Evolutionary conservation across 1,140 invertebrate genomes (phyloP).

Genomic region (Neodiprion pinetum): DNA sequence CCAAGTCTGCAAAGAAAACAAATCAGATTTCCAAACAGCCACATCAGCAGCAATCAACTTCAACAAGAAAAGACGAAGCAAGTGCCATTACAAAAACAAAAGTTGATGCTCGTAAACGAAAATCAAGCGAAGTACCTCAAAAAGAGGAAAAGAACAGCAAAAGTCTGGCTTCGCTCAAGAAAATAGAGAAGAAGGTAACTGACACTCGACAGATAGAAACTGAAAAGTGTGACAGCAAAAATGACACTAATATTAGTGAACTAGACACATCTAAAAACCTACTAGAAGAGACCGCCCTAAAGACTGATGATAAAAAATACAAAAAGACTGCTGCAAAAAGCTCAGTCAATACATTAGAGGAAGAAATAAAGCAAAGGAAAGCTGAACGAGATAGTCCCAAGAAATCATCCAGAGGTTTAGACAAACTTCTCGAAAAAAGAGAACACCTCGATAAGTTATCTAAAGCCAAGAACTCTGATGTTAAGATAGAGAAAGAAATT

Average conservation of each 20-base stretch:
- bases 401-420: constrained; percentile 60
- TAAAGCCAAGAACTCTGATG: constrained; percentile 41
- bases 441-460: constrained; percentile 58
- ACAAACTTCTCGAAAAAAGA: constrained; percentile 61
- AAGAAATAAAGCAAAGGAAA: constrained; percentile 65
- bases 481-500: constrained; percentile 30
- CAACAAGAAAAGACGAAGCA: constrained; percentile 44
- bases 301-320: constrained; percentile 11
- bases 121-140: constrained; percentile 61
- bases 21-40: constrained; percentile 41
- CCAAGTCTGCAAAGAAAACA: constrained; percentile 55
- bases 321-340: constrained; percentile 37
- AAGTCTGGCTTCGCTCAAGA: constrained; percentile 70
- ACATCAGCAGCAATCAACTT: constrained; percentile 38
- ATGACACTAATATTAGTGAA: constrained; percentile 17
- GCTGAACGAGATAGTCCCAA: constrained; percentile 60
- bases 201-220: constrained; percentile 51
- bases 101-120: constrained; percentile 63
- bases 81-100: constrained; percentile 47
- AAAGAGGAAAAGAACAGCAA: constrained; percentile 65
- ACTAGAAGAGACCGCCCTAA: not conserved
- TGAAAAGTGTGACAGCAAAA: constrained; percentile 45
- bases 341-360: constrained; percentile 57
- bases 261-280: not conserved
- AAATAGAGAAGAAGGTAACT: constrained; percentile 72